Conservation (phyloP, 2,888 invertebrate species). For the Drosophila setosimentum region DNA sequence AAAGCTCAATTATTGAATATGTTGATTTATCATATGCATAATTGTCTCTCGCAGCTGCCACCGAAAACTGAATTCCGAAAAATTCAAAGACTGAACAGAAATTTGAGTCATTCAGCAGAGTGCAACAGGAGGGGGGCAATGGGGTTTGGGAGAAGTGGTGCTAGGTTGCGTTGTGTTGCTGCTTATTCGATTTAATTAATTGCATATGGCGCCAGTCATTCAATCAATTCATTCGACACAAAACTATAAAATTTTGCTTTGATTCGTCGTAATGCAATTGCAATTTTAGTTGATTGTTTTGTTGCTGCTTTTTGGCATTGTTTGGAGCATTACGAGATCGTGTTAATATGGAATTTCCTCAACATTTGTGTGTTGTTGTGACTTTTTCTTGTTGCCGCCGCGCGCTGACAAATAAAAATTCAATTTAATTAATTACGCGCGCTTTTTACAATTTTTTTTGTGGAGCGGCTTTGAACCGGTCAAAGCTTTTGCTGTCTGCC, state of each 20-base stretch:
- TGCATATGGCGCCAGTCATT: constrained; percentile 38
- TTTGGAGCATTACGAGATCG: constrained; percentile 33
- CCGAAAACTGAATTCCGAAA: background rate
- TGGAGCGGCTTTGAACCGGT: background rate
- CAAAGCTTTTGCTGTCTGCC: constrained; percentile 17
- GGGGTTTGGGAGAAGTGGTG: no score
- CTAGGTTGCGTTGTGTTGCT: no score
- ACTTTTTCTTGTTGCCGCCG: constrained; percentile 3
- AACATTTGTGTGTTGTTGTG: constrained; percentile 22
- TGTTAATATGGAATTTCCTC: constrained; percentile 73
- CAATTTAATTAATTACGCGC: constrained; percentile 73
- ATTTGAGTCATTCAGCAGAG: constrained; percentile 25
- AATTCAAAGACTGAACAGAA: background rate
- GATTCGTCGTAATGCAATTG: constrained; percentile 9
- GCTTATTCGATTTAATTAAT: constrained; percentile 63
- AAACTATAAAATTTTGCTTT: constrained; percentile 30
- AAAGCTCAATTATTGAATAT: constrained; percentile 2
- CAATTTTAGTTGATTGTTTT: constrained; percentile 23
- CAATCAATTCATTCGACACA: constrained; percentile 30
- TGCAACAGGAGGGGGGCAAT: no score
- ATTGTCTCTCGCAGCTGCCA: constrained; percentile 21
- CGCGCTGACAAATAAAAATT: constrained; percentile 45
- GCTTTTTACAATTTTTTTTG: constrained; percentile 52
- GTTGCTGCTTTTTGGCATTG: constrained; percentile 19
- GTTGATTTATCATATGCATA: constrained; percentile 35